Base-by-base conservation (phyloP, 2,113 vertebrate genomes). In the Vanacampus margaritifer region DNA sequence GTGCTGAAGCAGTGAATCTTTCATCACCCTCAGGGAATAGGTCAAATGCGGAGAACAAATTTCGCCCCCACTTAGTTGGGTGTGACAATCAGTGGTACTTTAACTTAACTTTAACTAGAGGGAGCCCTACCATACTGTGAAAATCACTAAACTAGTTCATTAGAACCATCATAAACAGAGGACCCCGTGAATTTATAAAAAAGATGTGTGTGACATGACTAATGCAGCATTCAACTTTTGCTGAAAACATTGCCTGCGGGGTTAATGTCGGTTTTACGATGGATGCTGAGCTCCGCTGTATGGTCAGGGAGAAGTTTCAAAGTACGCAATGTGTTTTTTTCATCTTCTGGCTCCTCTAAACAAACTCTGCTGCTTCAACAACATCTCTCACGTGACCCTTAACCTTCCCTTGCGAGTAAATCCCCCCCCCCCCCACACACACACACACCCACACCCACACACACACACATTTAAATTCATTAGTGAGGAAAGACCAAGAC, bases 391-490 rank as follows among this genome's bases (percentile, higher is more conserved):
- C 23, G 63, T 75, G 77, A 70, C 64, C 73, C 78, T 76, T 79
- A 67, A 76, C 65, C 67, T 74, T 24, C 72, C 73, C 70, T 72
- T 67, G 64, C 46, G 69, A 74, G 68, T 23, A 46, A 51, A 77
- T 75, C 74, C 67, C 67, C 11, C 58, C 39, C 43, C 43, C 16
- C 43, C n/a, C n/a, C n/a, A n/a, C n/a, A n/a, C n/a, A n/a, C n/a
- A n/a, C n/a, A n/a, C n/a, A n/a, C n/a, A n/a, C n/a, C n/a, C n/a
- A n/a, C n/a, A n/a, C n/a, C n/a, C n/a, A n/a, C n/a, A n/a, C n/a
- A n/a, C n/a, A n/a, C n/a, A n/a, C n/a, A 56, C 65, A 71, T 81
- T 78, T 75, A 80, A 87, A 85, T 80, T 84, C 71, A 88, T 84
- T 84, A 80, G 75, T 19, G 28, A 21, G 73, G 63, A 67, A 67